These are phyloP conservation scores for Lordiphosa mommai DNA, from an alignment of 1,140 invertebrate species.

Conservation along the genomic window DNA sequence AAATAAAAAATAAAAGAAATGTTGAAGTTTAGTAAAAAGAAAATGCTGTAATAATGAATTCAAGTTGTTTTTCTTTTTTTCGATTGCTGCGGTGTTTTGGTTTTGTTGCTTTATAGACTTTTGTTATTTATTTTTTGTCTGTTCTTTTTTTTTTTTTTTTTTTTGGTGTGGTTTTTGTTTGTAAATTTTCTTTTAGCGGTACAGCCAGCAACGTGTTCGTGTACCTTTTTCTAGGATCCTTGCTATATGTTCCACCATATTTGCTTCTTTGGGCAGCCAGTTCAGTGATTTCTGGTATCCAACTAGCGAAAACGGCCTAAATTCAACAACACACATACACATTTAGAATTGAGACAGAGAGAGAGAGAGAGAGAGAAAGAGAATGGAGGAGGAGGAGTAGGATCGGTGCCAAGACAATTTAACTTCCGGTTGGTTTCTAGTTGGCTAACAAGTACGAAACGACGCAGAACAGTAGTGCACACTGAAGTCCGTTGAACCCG, in stretches of 20 bases:
- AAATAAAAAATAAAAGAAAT: constrained; percentile 32
- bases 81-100: constrained; percentile 50
- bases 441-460: not conserved
- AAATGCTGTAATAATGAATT: constrained; percentile 50
- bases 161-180: constrained; percentile 44
- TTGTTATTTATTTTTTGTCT: constrained; percentile 46
- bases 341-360: constrained; percentile 48
- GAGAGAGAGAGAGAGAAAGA: not conserved
- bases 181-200: constrained; percentile 58
- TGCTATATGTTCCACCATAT: constrained; percentile 98
- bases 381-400: not conserved
- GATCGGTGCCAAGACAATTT: constrained; percentile 25
- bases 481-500: constrained; percentile 30
- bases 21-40: constrained; percentile 57
- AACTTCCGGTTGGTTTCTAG: not conserved
- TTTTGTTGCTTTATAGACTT: constrained; percentile 46
- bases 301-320: constrained; percentile 99
- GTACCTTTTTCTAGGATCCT: constrained; percentile 98
- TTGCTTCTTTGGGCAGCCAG: constrained; percentile 98
- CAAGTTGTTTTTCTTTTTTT: constrained; percentile 32
- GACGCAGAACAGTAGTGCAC: constrained; percentile 31
- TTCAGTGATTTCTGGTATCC: constrained; percentile 99
- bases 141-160: constrained; percentile 45
- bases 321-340: constrained; percentile 78
- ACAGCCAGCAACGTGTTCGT: constrained; percentile 78